Percentiles rank a stretch among this genome's conserved stretches.
These are phyloP conservation scores for Chinchilla lanigera DNA, from an alignment of 2,113 vertebrate species.

Conservation along the genomic window DNA sequence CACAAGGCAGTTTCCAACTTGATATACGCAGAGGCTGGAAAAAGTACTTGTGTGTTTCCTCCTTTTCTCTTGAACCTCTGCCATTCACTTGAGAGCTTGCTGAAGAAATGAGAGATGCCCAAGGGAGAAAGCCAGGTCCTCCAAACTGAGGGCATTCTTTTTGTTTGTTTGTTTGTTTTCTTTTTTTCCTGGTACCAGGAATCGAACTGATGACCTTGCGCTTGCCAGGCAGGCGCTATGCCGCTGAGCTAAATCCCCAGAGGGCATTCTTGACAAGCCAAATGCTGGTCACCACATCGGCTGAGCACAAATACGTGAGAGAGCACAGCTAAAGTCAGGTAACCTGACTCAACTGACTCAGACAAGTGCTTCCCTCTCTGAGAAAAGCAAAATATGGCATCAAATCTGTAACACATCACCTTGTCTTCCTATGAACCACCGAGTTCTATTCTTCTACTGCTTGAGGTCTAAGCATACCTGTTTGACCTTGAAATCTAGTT, in stretches of 20 bases:
- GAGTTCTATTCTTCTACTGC: not conserved
- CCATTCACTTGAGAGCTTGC: not conserved
- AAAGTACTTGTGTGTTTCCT: not conserved
- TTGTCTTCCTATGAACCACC: not conserved
- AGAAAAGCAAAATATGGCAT: not conserved
- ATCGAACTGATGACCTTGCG: too few relatives aligned
- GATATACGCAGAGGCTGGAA: not conserved
- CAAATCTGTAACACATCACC: not conserved
- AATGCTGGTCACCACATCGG: not conserved
- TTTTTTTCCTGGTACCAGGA: too few relatives aligned
- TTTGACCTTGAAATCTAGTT: not conserved
- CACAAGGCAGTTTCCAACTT: not conserved
- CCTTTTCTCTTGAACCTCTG: not conserved
- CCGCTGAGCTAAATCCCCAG: too few relatives aligned
- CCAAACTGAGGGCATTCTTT: not conserved
- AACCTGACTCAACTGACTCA: not conserved
- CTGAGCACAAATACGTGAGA: not conserved
- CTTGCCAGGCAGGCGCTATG: too few relatives aligned
- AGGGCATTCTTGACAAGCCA: not conserved
- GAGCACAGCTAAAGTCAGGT: not conserved
- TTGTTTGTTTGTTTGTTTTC: too few relatives aligned
- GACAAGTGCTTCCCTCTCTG: not conserved
- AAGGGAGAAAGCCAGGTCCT: not conserved
- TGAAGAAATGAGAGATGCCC: not conserved
- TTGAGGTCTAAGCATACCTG: not conserved